Evolutionary conservation across 2,113 vertebrate genomes (phyloP).

Genomic region (Porphyrio hochstetteri): DNA sequence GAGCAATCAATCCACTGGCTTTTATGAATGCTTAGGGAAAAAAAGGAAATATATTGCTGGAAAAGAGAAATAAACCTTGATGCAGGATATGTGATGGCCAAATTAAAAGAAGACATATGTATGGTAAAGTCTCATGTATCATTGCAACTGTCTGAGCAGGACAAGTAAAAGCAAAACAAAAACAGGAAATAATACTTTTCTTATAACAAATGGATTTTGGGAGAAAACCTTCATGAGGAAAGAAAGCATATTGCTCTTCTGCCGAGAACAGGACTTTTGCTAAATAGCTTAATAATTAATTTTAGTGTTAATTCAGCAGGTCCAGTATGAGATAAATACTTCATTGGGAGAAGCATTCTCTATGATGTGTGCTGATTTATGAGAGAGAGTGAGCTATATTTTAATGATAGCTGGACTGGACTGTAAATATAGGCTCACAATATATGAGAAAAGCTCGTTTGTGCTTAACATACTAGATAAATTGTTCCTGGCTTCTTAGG

Average conservation of each 20-base stretch:
- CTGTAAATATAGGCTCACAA: neutral
- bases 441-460: neutral
- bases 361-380: neutral
- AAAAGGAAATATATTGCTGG: constrained; percentile 2
- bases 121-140: neutral
- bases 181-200: neutral
- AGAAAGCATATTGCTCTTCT: neutral
- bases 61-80: constrained; percentile 5
- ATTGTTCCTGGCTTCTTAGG: constrained; percentile 24
- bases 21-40: constrained; percentile 33
- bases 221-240: neutral
- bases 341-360: neutral
- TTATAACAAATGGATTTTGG: neutral
- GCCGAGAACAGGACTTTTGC: neutral
- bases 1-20: constrained; percentile 7
- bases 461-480: constrained; percentile 15
- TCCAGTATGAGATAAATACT: neutral
- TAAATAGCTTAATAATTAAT: neutral
- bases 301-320: neutral
- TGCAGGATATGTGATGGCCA: neutral
- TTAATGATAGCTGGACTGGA: neutral
- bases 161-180: constrained; percentile 25
- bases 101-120: neutral
- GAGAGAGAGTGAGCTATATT: neutral
- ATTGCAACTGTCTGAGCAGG: neutral